Base-by-base conservation (phyloP, 2,113 vertebrate species). In the Sinocyclocheilus anshuiensis region DNA sequence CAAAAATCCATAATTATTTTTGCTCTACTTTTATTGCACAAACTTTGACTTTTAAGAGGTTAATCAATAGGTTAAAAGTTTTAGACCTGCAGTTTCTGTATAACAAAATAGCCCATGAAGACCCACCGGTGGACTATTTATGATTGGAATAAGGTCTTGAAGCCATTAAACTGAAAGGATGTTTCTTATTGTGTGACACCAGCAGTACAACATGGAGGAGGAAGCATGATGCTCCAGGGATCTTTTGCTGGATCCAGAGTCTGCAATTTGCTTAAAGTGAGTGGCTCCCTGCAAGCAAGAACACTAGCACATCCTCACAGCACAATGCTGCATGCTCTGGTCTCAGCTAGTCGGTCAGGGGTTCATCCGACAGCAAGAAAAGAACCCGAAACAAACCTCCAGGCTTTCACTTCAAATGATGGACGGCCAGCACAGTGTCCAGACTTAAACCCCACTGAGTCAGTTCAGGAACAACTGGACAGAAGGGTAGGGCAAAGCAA, bases 331-430 rank as follows among this genome's bases (percentile, higher is more conserved):
- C 29, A 9, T 4, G 29, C 67, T 42, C 36, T 22, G 69, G 36
- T 39, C 20, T 39, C 33, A 39, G 18, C 33, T 42, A 24, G 4
- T 8, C 39, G 42, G 12, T 75, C 72, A 48, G 22, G 22, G 71
- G 13, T 48, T 75, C 4, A 16, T 26, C 42, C 72, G 24, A 48
- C 72, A 48, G 72, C 42, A 48, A 75, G 72, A 75, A 48, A 74
- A 22, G 22, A n/a, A 45, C 39, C 39, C 20, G 12, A 75, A 75
- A 75, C 69, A 75, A 48, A 75, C 72, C 72, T 75, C 71, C 42
- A 6, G 72, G 72, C 72, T 48, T 75, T n/a, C 5, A 16, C 72
- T 26, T 75, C 42, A 75, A 42, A 22, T 42, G 9, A 42, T 71
- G 36, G 69, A 72, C 36, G 67, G 15, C 33, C 16, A 69, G 29